Percentiles rank a stretch among this genome's conserved stretches.
These are phyloP conservation scores for Subacronicta megacephala DNA, from an alignment of 2,888 invertebrate species.

Conservation along the genomic window DNA sequence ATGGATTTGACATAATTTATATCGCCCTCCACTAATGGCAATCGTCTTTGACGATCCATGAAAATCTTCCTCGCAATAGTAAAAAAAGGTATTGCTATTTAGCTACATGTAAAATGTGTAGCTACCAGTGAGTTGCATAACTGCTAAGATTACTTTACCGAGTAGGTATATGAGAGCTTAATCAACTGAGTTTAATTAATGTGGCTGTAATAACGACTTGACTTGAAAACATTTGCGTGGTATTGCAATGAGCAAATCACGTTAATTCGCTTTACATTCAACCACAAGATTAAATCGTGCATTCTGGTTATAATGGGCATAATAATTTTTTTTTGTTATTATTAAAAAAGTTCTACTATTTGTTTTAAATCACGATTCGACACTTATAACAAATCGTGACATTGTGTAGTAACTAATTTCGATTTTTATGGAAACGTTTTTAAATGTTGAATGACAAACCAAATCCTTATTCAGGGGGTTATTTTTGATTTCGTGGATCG, in stretches of 20 bases:
- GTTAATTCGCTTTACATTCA: slow-evolving; percentile 8
- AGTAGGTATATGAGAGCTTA: slow-evolving; percentile 9
- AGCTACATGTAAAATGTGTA: not conserved
- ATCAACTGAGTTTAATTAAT: slow-evolving; percentile 27
- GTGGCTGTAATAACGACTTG: slow-evolving; percentile 20
- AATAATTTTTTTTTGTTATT: not conserved
- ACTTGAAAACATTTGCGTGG: slow-evolving; percentile 17
- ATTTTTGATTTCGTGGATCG: too few relatives aligned
- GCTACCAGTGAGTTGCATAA: slow-evolving; percentile 11
- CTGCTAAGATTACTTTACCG: slow-evolving; percentile 17
- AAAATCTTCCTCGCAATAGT: too few relatives aligned
- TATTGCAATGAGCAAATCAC: slow-evolving; percentile 5
- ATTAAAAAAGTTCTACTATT: not conserved
- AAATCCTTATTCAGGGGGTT: too few relatives aligned
- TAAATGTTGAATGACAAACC: too few relatives aligned
- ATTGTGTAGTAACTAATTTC: too few relatives aligned
- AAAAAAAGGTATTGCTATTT: too few relatives aligned
- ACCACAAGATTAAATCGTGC: not conserved
- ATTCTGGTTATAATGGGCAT: not conserved
- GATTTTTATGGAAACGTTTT: too few relatives aligned
- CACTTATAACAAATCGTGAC: not conserved
- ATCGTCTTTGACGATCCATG: too few relatives aligned
- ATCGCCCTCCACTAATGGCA: too few relatives aligned
- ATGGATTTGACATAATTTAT: too few relatives aligned
- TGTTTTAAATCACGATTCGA: not conserved